Evolutionary conservation across 1,140 invertebrate genomes (phyloP).

Genomic region (Hesperophylax magnus): DNA sequence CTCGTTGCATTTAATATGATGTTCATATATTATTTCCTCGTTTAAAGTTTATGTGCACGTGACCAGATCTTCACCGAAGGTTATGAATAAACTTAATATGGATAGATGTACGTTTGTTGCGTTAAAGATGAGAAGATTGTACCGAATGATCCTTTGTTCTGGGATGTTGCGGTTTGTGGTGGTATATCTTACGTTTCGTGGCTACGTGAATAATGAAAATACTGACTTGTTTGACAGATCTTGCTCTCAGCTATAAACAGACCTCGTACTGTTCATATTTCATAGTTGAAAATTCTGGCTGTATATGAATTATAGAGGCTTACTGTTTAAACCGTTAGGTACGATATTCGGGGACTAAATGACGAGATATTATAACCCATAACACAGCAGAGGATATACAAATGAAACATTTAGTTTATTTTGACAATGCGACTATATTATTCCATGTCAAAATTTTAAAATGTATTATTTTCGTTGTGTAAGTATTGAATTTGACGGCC

Average conservation of each 20-base stretch:
- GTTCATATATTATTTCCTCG: not conserved
- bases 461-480: no score
- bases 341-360: no score
- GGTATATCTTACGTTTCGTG: constrained; percentile 40
- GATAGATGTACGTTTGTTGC: not conserved
- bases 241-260: not conserved
- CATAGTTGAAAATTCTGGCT: not conserved
- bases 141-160: constrained; percentile 43
- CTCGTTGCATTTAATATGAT: no score
- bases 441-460: no score
- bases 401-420: no score
- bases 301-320: not conserved
- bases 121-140: constrained; percentile 10
- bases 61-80: not conserved
- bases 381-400: no score
- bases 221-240: constrained; percentile 50
- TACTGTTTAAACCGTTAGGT: no score
- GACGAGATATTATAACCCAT: no score
- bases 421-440: no score
- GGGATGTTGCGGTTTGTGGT: constrained; percentile 30
- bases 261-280: constrained; percentile 4
- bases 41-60: not conserved
- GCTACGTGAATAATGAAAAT: constrained; percentile 54
- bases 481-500: no score
- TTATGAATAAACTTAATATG: not conserved